These are phyloP conservation scores for Actinia equina DNA, from an alignment of 64 coral and sea anemone species.

Conservation along the genomic window DNA sequence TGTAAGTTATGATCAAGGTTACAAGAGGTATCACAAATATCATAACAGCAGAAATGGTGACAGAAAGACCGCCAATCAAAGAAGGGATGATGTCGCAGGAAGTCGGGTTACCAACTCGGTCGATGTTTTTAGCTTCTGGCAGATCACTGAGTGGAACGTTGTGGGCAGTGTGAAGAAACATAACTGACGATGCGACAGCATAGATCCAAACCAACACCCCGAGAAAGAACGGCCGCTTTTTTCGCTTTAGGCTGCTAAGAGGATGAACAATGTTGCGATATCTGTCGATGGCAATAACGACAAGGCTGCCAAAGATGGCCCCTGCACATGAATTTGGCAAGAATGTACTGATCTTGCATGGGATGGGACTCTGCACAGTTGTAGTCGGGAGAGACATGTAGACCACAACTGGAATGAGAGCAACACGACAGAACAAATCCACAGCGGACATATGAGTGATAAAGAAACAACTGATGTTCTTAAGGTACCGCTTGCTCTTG, in stretches of 20 bases:
- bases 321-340: neutral
- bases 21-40: neutral
- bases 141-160: neutral
- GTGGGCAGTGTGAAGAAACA: neutral
- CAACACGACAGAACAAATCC: slow-evolving; percentile 17
- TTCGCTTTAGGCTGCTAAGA: neutral
- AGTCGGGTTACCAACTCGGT: neutral
- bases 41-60: neutral
- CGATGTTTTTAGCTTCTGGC: neutral
- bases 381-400: neutral
- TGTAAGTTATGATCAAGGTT: neutral
- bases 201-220: neutral
- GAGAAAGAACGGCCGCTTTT: neutral
- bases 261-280: slow-evolving; percentile 19
- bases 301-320: slow-evolving; percentile 16
- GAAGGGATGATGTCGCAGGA: neutral
- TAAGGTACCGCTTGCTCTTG: slow-evolving; percentile 15
- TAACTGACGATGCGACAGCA: neutral
- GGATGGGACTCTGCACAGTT: neutral
- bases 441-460: slow-evolving; percentile 40
- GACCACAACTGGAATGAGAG: neutral
- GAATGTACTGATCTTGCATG: neutral
- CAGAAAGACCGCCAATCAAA: neutral
- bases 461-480: slow-evolving; percentile 45
- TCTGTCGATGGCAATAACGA: slow-evolving; percentile 26